Evolutionary conservation across 1,140 invertebrate species (phyloP), one percentile per base, ranked within the genome.

Genomic region (Sarcophaga peregrina): DNA sequence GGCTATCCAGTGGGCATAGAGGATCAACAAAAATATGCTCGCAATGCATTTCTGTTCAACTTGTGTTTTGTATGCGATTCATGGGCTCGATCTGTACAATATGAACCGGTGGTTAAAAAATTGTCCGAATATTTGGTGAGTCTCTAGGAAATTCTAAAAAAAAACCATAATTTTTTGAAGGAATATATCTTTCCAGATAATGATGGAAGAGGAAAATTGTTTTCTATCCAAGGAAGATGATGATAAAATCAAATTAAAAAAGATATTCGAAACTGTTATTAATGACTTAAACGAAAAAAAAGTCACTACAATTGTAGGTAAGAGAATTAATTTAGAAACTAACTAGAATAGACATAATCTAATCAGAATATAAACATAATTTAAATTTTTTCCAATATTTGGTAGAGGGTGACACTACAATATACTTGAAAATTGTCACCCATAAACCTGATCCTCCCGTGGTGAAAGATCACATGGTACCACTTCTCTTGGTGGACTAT

Each of bases 21-120:
- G 85, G 95, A 97, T 85, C 94, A 97, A 87, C 93, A 95, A 78
- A 96, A 97, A 86, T 99, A 99, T 92, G 94, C 94, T n/a, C 92
- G 98, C 84, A 99, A 99, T 92, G 95, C 96, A 46, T 96, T 97
- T 85, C 95, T 98, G 81, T 99, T 99, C 90, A 99, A 99, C 91
- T 90, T 98, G 5, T 98, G 97, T 90, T 98, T 99, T 91, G 97
- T 98, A 0, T 98, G 97, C 89, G 95, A 98, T 87, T 94, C 95
- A 50, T 95, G 95, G 91, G 95, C 96, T 0, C 93, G 96, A 81
- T 97, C 97, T 15, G 95, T 97, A 3, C 96, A 97, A 86, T 98
- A 98, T 92, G 97, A 98, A 90, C 94, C 96, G 0, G 95, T 98
- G 72, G 96, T 98, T 0, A 97, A 96, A 86, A 98, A 98, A 89